Percentiles rank a stretch among this genome's conserved stretches.
Evolutionary conservation across 2,797 vertebrate genomes (phyloP).

Genomic region (Phataginus tetradactyla): DNA sequence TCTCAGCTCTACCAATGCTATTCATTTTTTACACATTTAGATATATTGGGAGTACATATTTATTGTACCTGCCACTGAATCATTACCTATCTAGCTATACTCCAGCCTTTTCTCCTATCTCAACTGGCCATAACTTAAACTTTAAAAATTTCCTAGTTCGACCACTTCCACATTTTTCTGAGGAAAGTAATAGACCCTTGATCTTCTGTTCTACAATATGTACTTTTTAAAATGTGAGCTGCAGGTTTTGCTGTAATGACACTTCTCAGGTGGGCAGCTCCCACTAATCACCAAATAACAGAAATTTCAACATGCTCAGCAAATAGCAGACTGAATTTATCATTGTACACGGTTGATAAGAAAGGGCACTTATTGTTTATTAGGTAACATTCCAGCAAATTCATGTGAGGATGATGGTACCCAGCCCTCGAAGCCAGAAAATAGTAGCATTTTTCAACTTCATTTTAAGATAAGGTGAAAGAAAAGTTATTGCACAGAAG

Average conservation of each 20-base stretch:
- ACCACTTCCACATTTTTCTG: neutral
- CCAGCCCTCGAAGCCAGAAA: constrained; percentile 32
- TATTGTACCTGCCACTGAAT: neutral
- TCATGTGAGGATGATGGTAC: constrained; percentile 41
- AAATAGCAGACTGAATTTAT: constrained; percentile 67
- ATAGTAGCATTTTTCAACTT: constrained; percentile 70
- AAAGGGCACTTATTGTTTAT: constrained; percentile 73
- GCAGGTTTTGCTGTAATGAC: constrained; percentile 12
- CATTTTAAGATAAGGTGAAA: constrained; percentile 55
- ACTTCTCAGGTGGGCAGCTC: constrained; percentile 52
- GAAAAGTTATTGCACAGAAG: constrained; percentile 60
- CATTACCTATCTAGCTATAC: neutral
- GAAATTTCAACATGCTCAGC: constrained; percentile 63
- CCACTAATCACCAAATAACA: constrained; percentile 58
- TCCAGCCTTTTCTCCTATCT: neutral
- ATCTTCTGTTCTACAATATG: neutral
- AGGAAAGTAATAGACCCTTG: neutral
- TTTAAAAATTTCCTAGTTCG: constrained; percentile 34
- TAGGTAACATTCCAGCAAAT: constrained; percentile 67
- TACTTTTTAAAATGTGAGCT: neutral
- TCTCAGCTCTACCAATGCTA: neutral
- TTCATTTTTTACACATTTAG: constrained; percentile 18
- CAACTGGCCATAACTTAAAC: constrained; percentile 16
- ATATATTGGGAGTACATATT: neutral
- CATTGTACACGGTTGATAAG: constrained; percentile 64